Evolutionary conservation across 1,140 invertebrate genomes (phyloP).

Genomic region (Aphidius gifuensis): DNA sequence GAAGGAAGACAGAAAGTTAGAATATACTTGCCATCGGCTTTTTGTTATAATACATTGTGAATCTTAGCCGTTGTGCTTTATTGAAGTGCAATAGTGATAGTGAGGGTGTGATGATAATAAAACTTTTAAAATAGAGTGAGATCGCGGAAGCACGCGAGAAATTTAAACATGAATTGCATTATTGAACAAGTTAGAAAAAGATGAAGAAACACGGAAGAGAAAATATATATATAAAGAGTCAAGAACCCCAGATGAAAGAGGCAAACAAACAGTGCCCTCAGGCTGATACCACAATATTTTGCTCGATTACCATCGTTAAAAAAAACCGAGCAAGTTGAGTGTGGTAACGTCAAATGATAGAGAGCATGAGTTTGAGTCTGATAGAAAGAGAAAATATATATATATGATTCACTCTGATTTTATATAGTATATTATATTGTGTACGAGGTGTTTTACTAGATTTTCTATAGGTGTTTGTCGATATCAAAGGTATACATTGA

Average conservation of each 20-base stretch:
- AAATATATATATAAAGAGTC: constrained; percentile 29
- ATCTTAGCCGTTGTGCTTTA: too few relatives aligned
- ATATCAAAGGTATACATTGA: too few relatives aligned
- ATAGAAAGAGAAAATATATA: constrained; percentile 11
- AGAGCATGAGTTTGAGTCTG: constrained; percentile 17
- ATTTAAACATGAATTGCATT: constrained; percentile 10
- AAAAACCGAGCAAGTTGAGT: constrained; percentile 32
- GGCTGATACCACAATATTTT: constrained; percentile 52
- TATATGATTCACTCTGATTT: constrained; percentile 6
- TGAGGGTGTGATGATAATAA: constrained; percentile 13
- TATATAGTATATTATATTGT: too few relatives aligned
- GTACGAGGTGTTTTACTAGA: too few relatives aligned
- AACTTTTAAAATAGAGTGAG: constrained; percentile 12
- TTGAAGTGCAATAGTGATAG: constrained; percentile 13
- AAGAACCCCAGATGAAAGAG: constrained; percentile 37
- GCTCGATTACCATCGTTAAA: constrained; percentile 49
- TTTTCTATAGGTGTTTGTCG: too few relatives aligned
- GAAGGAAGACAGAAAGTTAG: too few relatives aligned
- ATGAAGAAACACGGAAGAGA: constrained; percentile 19
- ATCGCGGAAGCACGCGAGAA: constrained; percentile 24
- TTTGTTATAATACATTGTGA: too few relatives aligned
- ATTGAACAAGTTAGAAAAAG: constrained; percentile 16
- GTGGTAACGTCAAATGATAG: constrained; percentile 19
- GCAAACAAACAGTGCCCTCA: constrained; percentile 28
- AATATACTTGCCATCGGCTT: too few relatives aligned